phyloP scores from a whole-genome alignment of 2,113 vertebrate species.

The Chamaea fasciata region DNA sequence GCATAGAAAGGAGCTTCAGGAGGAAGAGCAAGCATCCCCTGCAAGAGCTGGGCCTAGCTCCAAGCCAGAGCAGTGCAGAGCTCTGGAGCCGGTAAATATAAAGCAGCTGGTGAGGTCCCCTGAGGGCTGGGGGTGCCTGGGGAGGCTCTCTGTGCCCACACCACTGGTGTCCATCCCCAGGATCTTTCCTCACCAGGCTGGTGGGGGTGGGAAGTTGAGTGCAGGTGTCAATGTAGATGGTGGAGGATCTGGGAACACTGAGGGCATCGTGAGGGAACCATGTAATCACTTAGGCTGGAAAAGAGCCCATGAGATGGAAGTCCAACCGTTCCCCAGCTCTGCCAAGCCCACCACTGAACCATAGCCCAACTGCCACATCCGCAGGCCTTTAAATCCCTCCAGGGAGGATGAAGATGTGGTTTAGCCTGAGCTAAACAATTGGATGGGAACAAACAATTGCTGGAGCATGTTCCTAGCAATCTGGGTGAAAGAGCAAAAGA shows the following conservation, averaged over 20 bases:
- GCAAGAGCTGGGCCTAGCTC: neutral
- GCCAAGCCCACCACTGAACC: neutral
- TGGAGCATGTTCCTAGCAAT: neutral
- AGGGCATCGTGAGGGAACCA: neutral
- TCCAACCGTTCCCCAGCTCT: neutral
- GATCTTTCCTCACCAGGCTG: neutral
- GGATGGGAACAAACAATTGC: neutral
- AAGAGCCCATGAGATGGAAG: neutral
- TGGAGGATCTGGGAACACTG: neutral
- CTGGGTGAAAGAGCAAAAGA: neutral
- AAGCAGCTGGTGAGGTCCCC: neutral
- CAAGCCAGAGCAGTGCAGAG: rapidly evolving
- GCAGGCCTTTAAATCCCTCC: neutral
- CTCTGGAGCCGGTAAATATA: neutral
- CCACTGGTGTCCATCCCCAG: rapidly evolving
- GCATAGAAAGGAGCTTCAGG: neutral
- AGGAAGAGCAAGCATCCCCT: neutral
- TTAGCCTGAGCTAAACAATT: neutral
- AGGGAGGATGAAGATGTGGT: neutral
- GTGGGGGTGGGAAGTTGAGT: neutral
- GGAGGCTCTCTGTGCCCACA: neutral
- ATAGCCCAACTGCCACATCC: neutral
- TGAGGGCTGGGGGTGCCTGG: neutral
- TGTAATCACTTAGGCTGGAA: neutral
- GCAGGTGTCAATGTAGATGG: neutral